Percentiles rank a stretch among this genome's conserved stretches.
Conservation (phyloP, 1,140 invertebrate species). For the Luehdorfia chinensis region DNA sequence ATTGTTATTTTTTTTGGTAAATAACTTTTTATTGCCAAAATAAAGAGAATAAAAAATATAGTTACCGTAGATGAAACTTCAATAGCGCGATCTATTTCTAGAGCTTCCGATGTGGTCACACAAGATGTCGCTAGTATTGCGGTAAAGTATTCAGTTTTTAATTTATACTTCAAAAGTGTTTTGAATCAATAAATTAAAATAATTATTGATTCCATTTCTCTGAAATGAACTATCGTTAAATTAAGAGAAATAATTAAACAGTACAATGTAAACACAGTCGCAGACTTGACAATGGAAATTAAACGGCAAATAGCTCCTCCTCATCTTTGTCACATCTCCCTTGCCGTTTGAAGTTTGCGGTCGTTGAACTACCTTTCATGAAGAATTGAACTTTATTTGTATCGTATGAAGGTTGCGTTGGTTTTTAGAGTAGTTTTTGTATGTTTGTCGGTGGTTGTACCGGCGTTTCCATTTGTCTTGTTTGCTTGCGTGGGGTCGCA, state of each 20-base stretch:
- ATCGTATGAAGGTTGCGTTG: neutral
- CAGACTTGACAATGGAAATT: conserved; percentile 12
- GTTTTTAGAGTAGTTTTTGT: neutral
- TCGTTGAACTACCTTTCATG: neutral
- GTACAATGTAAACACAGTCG: conserved; percentile 10
- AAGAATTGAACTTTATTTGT: neutral
- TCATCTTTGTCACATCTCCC: conserved; percentile 11
- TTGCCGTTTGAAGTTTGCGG: neutral
- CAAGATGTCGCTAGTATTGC: no score
- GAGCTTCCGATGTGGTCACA: no score
- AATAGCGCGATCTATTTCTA: no score
- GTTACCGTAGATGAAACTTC: no score
- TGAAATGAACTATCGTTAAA: no score
- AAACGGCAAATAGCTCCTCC: conserved; percentile 15
- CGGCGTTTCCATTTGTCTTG: conserved; percentile 11
- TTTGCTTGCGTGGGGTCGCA: conserved; percentile 12
- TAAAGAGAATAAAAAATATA: no score
- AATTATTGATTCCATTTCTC: no score
- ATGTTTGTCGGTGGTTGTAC: neutral
- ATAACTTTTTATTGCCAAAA: no score
- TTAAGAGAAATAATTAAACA: neutral
- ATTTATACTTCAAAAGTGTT: no score
- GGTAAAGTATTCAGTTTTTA: no score
- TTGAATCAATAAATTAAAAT: no score
- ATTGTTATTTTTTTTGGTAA: no score